phyloP scores from a whole-genome alignment of 2,797 vertebrate species.

The Malurus splendens region DNA sequence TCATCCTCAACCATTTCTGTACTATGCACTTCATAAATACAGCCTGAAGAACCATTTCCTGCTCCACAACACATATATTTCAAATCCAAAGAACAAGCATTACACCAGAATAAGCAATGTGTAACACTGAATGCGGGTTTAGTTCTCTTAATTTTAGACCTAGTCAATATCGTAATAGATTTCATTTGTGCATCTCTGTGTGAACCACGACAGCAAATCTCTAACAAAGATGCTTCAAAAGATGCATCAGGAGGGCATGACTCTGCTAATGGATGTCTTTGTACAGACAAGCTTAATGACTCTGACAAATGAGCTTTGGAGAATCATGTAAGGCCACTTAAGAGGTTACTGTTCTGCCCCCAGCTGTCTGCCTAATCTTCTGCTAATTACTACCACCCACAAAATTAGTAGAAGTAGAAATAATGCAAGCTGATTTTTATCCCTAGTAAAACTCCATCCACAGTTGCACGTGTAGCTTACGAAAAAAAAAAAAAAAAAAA shows the following conservation, averaged over 20 bases:
- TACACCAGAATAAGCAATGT: background rate
- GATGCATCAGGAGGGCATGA: background rate
- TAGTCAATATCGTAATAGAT: background rate
- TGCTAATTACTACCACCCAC: background rate
- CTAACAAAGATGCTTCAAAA: background rate
- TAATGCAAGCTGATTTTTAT: background rate
- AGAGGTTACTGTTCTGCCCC: background rate
- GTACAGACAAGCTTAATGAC: background rate
- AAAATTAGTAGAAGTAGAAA: background rate
- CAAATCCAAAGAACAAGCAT: background rate
- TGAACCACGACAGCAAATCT: background rate
- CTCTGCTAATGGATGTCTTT: background rate
- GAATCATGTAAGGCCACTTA: background rate
- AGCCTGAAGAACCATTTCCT: background rate
- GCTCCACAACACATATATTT: background rate
- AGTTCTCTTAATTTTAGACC: background rate
- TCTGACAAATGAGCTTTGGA: background rate
- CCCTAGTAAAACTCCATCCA: background rate
- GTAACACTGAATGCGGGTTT: fast-evolving
- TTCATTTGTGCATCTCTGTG: background rate
- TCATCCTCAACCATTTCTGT: background rate
- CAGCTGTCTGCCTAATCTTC: background rate
- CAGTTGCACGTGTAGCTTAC: background rate
- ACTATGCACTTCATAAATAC: background rate
- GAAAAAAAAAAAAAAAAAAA: background rate